phyloP scores from a whole-genome alignment of 1,140 invertebrate species.

The Nasonia vitripennis region DNA sequence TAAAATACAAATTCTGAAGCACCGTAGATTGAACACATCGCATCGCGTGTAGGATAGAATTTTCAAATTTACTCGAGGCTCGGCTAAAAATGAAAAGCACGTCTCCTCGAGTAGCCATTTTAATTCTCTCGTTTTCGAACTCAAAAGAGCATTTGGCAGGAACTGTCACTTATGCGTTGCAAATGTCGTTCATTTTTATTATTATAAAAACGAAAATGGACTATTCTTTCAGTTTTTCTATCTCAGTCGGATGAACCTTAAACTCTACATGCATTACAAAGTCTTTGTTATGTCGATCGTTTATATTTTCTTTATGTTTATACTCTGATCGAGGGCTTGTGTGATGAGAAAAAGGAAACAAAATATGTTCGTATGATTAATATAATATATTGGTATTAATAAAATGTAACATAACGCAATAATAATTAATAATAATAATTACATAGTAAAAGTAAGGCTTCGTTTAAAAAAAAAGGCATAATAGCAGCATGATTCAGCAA shows the following conservation, averaged over 20 bases:
- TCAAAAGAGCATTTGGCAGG: constrained; percentile 30
- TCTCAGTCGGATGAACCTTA: constrained; percentile 22
- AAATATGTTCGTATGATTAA: constrained; percentile 65
- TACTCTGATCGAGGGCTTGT: constrained; percentile 16
- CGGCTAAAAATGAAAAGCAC: neutral
- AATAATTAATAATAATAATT: constrained; percentile 68
- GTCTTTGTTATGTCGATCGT: constrained; percentile 23
- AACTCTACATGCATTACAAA: constrained; percentile 25
- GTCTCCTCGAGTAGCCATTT: neutral
- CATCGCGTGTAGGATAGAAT: constrained; percentile 20
- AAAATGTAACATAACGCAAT: constrained; percentile 75
- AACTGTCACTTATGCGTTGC: constrained; percentile 38
- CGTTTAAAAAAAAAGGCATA: constrained; percentile 63
- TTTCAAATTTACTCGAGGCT: neutral
- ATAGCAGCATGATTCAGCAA: constrained; percentile 40
- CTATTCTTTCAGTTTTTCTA: constrained; percentile 11
- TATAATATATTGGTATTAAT: constrained; percentile 74
- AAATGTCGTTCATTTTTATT: constrained; percentile 8
- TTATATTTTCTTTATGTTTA: constrained; percentile 30
- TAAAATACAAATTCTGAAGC: constrained; percentile 38
- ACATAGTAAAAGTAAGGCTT: constrained; percentile 66
- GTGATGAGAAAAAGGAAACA: constrained; percentile 58
- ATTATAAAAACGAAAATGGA: constrained; percentile 15
- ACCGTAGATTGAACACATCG: constrained; percentile 39
- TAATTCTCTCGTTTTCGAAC: constrained; percentile 14